Base-by-base conservation (phyloP, 2,113 vertebrate species). In the Benitochromis conjunctus region DNA sequence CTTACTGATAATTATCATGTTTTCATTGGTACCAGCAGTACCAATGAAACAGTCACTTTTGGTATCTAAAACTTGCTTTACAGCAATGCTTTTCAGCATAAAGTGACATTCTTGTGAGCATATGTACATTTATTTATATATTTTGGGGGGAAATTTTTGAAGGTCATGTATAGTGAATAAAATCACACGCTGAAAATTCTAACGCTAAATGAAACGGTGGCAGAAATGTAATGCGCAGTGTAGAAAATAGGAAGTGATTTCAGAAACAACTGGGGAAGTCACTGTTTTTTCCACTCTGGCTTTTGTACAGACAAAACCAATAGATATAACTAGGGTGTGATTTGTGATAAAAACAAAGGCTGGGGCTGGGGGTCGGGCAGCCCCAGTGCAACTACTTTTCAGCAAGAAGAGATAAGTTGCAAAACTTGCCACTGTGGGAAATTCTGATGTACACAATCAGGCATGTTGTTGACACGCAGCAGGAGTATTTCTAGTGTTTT, bases 111-210 rank as follows among this genome's bases (percentile, higher is more conserved):
- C 41, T 43, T 11, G 10, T 11, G 11, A 43, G 41, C 10, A 4
- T 43, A 2, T 43, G 10, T 43, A 12, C 1, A 11, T 43, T 60
- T 0, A 16, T 26, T 29, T 7, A 1, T 64, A 11, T 24, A 0
- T 4, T 16, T 14, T 6, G 7, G 18, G 13, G 26, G 26, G 6
- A 2, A 5, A 9, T 2, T 69, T 69, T 69, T 69, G 64, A 62
- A 62, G n/a, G 12, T 69, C n/a, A 24, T 9, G 19, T 43, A 69
- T 69, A 43, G 64, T 43, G 36, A 69, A 24, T 69, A 69, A 69
- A 69, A 41, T 43, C 38, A 69, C 36, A 26, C 1, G 2, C 66
- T 71, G 12, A 71, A 43, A 43, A 69, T 43, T 24, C 7, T 0
- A 43, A n/a, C 2, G 1, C 64, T 69, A 24, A 43, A 69, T 16